Conservation (phyloP, 2,888 invertebrate species). For the Euproctis similis region DNA sequence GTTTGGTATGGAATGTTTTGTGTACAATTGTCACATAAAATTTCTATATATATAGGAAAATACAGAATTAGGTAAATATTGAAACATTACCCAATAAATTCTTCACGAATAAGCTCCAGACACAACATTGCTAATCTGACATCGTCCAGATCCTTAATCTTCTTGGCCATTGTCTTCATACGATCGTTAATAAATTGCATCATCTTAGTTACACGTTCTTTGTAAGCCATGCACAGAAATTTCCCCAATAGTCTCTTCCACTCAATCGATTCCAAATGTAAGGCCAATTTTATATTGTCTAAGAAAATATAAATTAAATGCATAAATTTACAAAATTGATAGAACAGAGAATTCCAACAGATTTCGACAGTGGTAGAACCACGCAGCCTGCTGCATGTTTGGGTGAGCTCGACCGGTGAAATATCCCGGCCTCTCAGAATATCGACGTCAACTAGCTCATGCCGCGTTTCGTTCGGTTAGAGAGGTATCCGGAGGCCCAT, state of each 20-base stretch:
- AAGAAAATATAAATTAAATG: no score
- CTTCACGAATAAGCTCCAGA: conserved; percentile 82
- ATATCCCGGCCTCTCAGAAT: no score
- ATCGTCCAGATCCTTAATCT: conserved; percentile 85
- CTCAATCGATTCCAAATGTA: conserved; percentile 83
- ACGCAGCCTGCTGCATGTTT: no score
- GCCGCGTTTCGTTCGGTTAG: no score
- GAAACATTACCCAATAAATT: conserved; percentile 78
- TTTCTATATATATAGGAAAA: not conserved
- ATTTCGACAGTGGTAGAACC: no score
- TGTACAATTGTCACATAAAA: no score
- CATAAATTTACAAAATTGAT: no score
- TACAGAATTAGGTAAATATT: not conserved
- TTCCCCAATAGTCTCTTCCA: conserved; percentile 87
- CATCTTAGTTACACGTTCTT: conserved; percentile 80
- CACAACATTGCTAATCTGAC: conserved; percentile 88
- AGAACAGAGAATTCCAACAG: no score
- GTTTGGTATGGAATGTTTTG: no score
- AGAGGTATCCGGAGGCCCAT: no score
- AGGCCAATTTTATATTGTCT: conserved; percentile 79
- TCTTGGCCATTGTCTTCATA: conserved; percentile 80
- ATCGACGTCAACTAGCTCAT: no score
- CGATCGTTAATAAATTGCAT: conserved; percentile 86
- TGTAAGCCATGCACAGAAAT: conserved; percentile 80
- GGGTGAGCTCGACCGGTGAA: no score